Evolutionary conservation across 37 sponge, comb jelly and placozoan genomes (phyloP), one percentile per base, ranked within the genome.

Genomic region (Amphimedon queenslandica): DNA sequence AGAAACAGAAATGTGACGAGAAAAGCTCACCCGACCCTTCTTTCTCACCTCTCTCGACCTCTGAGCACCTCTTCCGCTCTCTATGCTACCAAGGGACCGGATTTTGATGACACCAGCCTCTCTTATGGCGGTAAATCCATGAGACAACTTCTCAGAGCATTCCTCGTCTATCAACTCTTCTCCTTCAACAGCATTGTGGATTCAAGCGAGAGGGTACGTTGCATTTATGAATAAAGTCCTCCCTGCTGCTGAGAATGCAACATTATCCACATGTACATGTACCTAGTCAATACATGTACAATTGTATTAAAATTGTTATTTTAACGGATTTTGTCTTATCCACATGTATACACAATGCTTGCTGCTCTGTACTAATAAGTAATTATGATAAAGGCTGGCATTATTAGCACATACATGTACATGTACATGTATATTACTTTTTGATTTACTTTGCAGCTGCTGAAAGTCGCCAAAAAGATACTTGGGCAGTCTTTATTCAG

Each of bases 111-210:
- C 38, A 82, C 82, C 4, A 55, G 35, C 33, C 38, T 57, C 11
- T 77, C 88, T 1, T 82, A 58, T 39, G 34, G 38, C n/a, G 36
- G 56, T 34, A 87, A 82, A 57, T 61, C 64, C 11, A 74, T 75
- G 2, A 66, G 61, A 29, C 88, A 92, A 20, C 40, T 92, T 4
- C 55, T 87, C 8, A 67, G 93, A 40, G 79, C 75, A 35, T 82
- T 57, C 31, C 69, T 86, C 23, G 87, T 91, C 1, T 91, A 72
- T 47, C 76, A 78, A 39, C 16, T 71, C 29, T 86, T 91, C 36
- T 40, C 67, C 20, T 79, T 41, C 53, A 28, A 71, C 27, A 31
- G 2, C 0, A 18, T 88, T 4, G 88, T 88, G 16, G 69, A 77
- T 31, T 57, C 66, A 60, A 78, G 78, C 35, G 35, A 78, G 11